Percentiles rank a stretch among this genome's conserved stretches.
These are phyloP conservation scores for Sterna hirundo DNA, from an alignment of 2,113 vertebrate species.

Conservation along the genomic window DNA sequence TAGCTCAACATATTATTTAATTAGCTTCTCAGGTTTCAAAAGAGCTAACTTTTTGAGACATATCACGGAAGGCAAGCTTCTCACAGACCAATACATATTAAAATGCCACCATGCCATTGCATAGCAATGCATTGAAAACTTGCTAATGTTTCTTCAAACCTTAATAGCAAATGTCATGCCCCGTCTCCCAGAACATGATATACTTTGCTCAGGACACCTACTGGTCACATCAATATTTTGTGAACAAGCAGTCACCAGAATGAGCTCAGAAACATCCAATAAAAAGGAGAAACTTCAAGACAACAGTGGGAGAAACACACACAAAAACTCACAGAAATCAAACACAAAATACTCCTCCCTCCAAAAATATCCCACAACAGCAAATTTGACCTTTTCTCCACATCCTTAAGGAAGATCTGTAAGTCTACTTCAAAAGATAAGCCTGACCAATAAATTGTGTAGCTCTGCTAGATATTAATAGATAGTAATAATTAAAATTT, in stretches of 20 bases:
- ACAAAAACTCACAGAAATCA: background rate
- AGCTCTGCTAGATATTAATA: background rate
- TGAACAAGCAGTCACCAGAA: background rate
- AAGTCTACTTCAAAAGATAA: background rate
- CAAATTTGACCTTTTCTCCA: background rate
- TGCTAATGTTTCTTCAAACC: background rate
- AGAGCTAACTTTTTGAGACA: background rate
- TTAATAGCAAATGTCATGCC: background rate
- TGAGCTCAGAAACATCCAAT: background rate
- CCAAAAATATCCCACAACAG: background rate
- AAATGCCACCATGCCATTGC: background rate
- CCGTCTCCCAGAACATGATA: background rate
- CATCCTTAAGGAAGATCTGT: background rate
- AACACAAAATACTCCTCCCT: background rate
- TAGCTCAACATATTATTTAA: background rate
- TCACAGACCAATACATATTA: background rate
- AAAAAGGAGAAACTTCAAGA: background rate
- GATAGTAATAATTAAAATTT: background rate
- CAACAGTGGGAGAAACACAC: background rate
- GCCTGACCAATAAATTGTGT: background rate
- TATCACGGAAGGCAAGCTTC: background rate
- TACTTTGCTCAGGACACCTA: background rate
- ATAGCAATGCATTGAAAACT: background rate
- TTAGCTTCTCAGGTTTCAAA: background rate
- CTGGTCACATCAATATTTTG: background rate